Evolutionary conservation across 2,113 vertebrate species (phyloP).

Genomic region (Nycticebus coucang): DNA sequence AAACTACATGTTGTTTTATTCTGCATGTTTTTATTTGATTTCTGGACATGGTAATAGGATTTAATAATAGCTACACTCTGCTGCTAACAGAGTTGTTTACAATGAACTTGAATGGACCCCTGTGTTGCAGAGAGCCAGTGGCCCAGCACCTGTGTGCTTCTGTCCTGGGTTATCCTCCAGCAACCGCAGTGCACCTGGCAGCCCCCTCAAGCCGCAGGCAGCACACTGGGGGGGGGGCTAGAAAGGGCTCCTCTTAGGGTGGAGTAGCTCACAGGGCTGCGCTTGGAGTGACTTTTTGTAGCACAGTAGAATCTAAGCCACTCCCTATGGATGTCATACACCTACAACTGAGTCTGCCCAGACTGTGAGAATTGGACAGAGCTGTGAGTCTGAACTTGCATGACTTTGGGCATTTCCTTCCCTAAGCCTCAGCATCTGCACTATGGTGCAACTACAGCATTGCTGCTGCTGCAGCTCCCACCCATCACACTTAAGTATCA

Average conservation of each 20-base stretch:
- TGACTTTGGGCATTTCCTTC: not conserved
- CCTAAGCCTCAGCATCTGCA: not conserved
- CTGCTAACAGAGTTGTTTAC: not conserved
- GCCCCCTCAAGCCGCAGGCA: not conserved
- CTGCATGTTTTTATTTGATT: not conserved
- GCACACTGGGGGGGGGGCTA: not conserved
- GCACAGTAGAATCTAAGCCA: not conserved
- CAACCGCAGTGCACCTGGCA: accelerated
- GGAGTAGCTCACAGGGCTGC: accelerated
- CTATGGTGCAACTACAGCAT: accelerated
- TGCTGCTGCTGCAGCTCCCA: not conserved
- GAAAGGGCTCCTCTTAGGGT: accelerated
- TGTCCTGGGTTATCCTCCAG: accelerated
- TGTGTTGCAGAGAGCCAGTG: not conserved
- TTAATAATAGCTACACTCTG: not conserved
- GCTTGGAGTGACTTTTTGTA: not conserved
- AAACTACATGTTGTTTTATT: not conserved
- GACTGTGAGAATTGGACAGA: not conserved
- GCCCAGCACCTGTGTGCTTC: accelerated
- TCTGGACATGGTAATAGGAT: not conserved
- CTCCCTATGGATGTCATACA: accelerated
- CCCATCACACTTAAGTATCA: not conserved
- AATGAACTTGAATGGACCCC: not conserved
- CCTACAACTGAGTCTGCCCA: too few relatives aligned
- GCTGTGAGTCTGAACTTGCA: too few relatives aligned